Conservation (phyloP, 2,113 vertebrate genomes). For the Sapajus apella region DNA sequence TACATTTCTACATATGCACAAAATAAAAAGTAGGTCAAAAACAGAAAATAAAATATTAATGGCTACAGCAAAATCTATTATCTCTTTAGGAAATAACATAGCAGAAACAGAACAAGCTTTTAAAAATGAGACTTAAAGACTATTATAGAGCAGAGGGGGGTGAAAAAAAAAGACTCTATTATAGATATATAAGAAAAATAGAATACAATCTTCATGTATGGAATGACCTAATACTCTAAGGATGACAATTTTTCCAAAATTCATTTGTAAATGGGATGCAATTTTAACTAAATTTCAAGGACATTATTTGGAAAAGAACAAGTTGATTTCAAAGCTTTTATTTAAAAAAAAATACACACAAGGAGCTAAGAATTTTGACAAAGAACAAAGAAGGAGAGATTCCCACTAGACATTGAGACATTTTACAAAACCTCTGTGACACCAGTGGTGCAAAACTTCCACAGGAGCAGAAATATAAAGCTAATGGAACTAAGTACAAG, state of each 20-base stretch:
- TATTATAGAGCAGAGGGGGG: too few relatives aligned
- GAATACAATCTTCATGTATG: neutral
- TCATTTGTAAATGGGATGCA: neutral
- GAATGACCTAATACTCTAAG: neutral
- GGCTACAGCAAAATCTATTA: neutral
- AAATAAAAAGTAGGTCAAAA: neutral
- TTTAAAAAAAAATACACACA: neutral
- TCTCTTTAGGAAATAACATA: neutral
- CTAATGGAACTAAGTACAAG: fast-evolving
- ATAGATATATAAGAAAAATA: neutral
- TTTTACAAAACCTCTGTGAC: neutral
- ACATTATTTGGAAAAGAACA: neutral
- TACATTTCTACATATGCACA: neutral
- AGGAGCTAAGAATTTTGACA: neutral
- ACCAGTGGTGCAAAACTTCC: neutral
- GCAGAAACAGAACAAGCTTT: neutral
- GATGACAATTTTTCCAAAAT: neutral
- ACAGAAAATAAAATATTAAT: neutral
- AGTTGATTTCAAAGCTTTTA: neutral
- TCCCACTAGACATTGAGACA: neutral
- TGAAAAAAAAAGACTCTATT: neutral
- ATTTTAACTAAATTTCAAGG: neutral
- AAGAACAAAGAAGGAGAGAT: neutral
- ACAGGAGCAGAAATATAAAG: neutral
- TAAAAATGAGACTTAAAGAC: neutral